Conservation (phyloP, 2,888 invertebrate species). For the Agriopis marginaria region DNA sequence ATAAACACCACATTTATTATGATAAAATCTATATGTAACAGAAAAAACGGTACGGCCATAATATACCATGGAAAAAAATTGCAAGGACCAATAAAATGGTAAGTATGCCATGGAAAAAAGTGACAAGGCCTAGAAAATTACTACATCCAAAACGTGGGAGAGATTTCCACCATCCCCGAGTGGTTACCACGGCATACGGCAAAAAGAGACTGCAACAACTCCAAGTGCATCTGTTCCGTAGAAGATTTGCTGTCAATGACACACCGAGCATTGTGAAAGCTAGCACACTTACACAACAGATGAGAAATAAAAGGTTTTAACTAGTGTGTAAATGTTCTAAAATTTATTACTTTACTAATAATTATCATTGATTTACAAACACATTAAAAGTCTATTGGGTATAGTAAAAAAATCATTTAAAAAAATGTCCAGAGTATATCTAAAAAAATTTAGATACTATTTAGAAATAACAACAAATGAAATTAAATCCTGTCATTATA, state of each 20-base stretch:
- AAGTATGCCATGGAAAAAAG: slow-evolving; percentile 29
- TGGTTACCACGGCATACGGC: slow-evolving; percentile 47
- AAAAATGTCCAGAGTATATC: no score
- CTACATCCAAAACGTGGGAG: slow-evolving; percentile 27
- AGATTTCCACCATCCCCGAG: slow-evolving; percentile 48
- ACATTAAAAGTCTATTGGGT: no score
- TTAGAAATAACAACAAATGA: no score
- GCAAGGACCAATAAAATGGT: background rate
- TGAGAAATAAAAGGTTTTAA: slow-evolving; percentile 24
- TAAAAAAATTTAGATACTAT: no score
- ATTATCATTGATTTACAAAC: no score
- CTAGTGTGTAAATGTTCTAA: background rate
- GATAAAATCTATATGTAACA: background rate
- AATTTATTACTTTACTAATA: background rate
- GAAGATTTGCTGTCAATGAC: slow-evolving; percentile 48
- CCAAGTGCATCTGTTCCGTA: slow-evolving; percentile 64
- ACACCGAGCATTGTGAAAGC: slow-evolving; percentile 54
- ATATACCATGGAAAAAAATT: slow-evolving; percentile 57
- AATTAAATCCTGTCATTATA: no score
- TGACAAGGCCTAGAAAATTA: slow-evolving; percentile 8
- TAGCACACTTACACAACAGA: slow-evolving; percentile 14
- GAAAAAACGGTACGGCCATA: slow-evolving; percentile 60
- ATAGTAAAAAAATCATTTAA: no score
- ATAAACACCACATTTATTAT: background rate
- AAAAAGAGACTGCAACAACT: slow-evolving; percentile 56